A percentile compares a stretch with the other conserved stretches of the same genome.
Conservation (phyloP, 2,113 vertebrate genomes). For the Paramormyrops kingsleyae region DNA sequence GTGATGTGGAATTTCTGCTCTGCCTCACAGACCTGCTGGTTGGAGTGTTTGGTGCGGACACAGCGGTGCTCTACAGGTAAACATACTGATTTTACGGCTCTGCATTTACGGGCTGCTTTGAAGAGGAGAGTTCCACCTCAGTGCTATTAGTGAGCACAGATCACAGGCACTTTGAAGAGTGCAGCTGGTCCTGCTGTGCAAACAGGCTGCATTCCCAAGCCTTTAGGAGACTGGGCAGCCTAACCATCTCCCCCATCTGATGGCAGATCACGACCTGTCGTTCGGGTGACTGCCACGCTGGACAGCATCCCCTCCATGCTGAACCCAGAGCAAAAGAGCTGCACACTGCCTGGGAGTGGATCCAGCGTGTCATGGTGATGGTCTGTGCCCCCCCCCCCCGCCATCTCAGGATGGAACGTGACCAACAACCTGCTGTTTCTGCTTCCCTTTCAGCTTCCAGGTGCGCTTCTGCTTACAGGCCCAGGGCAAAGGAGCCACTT, state of each 20-base stretch:
- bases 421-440: background rate
- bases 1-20: background rate
- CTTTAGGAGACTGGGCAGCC: background rate
- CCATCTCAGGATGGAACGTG: background rate
- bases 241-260: conserved; percentile 9
- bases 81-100: background rate
- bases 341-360: conserved; percentile 49
- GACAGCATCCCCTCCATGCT: conserved; percentile 70
- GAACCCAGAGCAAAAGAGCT: conserved; percentile 71
- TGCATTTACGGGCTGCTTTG: background rate
- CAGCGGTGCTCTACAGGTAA: conserved; percentile 70
- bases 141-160: background rate
- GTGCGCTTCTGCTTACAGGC: conserved; percentile 74
- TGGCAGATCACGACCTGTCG: conserved; percentile 69
- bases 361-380: conserved; percentile 70
- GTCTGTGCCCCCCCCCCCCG: background rate
- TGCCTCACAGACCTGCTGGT: conserved; percentile 65
- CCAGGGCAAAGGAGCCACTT: conserved; percentile 64
- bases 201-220: background rate
- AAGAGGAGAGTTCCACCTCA: background rate
- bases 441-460: conserved; percentile 57
- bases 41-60: conserved; percentile 74
- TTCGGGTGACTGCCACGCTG: conserved; percentile 65
- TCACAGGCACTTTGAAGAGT: background rate
- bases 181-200: background rate